Evolutionary conservation across 1,140 invertebrate genomes (phyloP).

Genomic region (Drosophila repleta): DNA sequence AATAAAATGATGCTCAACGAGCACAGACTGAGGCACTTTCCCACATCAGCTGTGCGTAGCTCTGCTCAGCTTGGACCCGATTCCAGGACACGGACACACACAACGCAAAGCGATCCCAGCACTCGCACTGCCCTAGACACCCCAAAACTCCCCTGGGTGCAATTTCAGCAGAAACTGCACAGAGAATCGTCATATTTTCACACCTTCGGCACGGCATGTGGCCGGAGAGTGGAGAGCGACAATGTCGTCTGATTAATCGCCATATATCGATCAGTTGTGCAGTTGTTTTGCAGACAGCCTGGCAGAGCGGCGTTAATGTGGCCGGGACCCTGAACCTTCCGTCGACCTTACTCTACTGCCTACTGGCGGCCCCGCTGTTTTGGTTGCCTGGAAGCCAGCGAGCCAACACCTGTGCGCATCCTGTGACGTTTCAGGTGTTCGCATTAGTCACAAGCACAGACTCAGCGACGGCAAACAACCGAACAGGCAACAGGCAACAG

Average conservation of each 20-base stretch:
- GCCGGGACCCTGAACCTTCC: not conserved
- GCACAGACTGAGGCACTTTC: slow-evolving; percentile 41
- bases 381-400: slow-evolving; percentile 21
- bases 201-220: slow-evolving; percentile 65
- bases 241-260: slow-evolving; percentile 77
- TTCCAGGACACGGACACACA: slow-evolving; percentile 63
- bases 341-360: no score
- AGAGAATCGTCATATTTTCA: slow-evolving; percentile 72
- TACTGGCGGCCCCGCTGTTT: no score
- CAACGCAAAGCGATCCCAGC: slow-evolving; percentile 47
- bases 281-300: slow-evolving; percentile 62
- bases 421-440: slow-evolving; percentile 77
- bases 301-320: slow-evolving; percentile 67
- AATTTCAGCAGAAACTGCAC: slow-evolving; percentile 57
- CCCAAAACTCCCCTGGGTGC: slow-evolving; percentile 60
- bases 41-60: slow-evolving; percentile 60
- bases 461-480: slow-evolving; percentile 14
- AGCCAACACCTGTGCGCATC: slow-evolving; percentile 72
- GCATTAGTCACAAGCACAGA: slow-evolving; percentile 72
- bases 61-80: not conserved
- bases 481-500: slow-evolving; percentile 30
- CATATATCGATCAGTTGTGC: slow-evolving; percentile 72
- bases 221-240: slow-evolving; percentile 36
- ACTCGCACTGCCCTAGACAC: not conserved
- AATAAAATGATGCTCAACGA: slow-evolving; percentile 27